These are phyloP conservation scores for Aspidapion aeneum DNA, from an alignment of 2,888 invertebrate species.

Conservation along the genomic window DNA sequence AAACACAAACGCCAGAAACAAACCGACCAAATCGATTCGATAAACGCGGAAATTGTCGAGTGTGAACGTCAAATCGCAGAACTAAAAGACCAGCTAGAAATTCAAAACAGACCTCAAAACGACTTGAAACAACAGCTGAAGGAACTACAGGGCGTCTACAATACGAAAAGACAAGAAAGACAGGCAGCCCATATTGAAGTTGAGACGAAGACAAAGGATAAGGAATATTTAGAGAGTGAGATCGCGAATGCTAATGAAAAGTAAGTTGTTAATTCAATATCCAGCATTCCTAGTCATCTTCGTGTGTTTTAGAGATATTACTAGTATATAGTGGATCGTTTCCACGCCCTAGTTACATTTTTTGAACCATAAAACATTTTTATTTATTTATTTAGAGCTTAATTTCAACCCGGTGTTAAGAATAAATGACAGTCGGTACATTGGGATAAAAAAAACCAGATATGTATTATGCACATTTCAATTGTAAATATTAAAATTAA, in stretches of 20 bases:
- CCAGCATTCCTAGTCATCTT: too few relatives aligned
- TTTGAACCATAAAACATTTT: too few relatives aligned
- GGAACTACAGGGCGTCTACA: constrained; percentile 43
- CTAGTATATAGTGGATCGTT: too few relatives aligned
- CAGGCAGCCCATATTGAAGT: constrained; percentile 40
- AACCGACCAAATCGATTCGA: constrained; percentile 20
- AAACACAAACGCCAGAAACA: constrained; percentile 24
- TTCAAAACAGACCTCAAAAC: constrained; percentile 39
- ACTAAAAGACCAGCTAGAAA: constrained; percentile 46
- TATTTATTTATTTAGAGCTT: too few relatives aligned
- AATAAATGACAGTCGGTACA: too few relatives aligned
- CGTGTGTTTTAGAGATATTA: too few relatives aligned
- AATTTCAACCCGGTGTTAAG: too few relatives aligned
- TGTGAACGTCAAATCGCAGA: constrained; percentile 35
- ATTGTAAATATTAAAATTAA: too few relatives aligned
- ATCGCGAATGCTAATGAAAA: constrained; percentile 42
- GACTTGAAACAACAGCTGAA: constrained; percentile 44
- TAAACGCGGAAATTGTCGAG: constrained; percentile 26
- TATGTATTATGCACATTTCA: too few relatives aligned
- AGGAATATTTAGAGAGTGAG: constrained; percentile 48
- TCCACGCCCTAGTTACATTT: too few relatives aligned
- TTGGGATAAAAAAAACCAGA: too few relatives aligned
- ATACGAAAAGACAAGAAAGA: constrained; percentile 41
- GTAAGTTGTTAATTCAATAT: constrained; percentile 31
- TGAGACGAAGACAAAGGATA: constrained; percentile 39